Evolutionary conservation across 2,888 invertebrate species (phyloP), one percentile per base, ranked within the genome.

Genomic region (Limnephilus marmoratus): DNA sequence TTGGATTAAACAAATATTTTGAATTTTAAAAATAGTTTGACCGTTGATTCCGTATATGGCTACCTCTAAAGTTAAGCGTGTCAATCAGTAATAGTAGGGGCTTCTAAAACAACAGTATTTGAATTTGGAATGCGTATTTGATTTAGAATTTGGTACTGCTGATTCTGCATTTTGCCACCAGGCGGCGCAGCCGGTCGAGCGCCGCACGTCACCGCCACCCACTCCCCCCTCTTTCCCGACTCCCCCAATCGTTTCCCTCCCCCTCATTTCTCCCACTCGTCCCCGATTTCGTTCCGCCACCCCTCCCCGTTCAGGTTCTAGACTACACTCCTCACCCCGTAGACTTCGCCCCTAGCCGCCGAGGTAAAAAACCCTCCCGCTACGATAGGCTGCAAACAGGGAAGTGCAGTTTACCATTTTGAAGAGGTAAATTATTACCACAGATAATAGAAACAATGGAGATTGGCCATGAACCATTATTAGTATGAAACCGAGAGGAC

Each of bases 151-250:
- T n/a, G 83, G 68, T 24, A 68, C 24, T 13, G 90, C 45, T 81
- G 89, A 89, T 90, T 90, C 41, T 82, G 90, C 90, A 82, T 24
- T 82, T 29, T 45, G 15, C 89, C 89, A 81, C 89, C 89, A 90
- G 45, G 81, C n/a, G 89, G 45, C 89, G 89, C 89, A 12, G 87
- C 15, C 15, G 87, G 87, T 34, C n/a, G 81, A 41, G 80, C 80
- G 41, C 37, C 89, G 90, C 82, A 41, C 82, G 90, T 82, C 90
- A 90, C 83, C 18, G 49, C 90, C 49, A 82, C 90, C 82, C 29
- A 13, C 90, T 49, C 18, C 53, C n/a, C 81, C n/a, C 81, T 37
- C 68, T 15, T 53, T 18, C n/a, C 80, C 85, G 80, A 49, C 29
- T 53, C 68, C 34, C 68, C 85, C 29, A 34, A 15, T n/a, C 90